A percentile compares a stretch with the other conserved stretches of the same genome.
Conservation (phyloP, 37 sponge, comb jelly and placozoan species). For the Dysidea cf. avara region DNA sequence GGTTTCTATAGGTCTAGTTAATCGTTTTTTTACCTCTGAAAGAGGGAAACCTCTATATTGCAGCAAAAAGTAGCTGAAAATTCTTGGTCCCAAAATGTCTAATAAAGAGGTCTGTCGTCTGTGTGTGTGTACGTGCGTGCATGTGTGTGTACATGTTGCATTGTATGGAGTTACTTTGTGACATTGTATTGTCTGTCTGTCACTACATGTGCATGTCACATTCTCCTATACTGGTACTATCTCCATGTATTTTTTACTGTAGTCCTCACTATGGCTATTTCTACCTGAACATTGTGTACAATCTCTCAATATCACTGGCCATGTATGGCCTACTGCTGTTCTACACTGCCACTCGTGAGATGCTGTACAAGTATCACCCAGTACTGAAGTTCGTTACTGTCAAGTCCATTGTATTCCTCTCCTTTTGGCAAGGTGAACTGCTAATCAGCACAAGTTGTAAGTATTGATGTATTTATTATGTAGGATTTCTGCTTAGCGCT, state of each 20-base stretch:
- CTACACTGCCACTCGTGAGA: constrained; percentile 82
- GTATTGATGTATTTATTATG: not conserved
- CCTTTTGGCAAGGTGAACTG: constrained; percentile 98
- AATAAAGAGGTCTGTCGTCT: too few species aligned
- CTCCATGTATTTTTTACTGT: constrained; percentile 9
- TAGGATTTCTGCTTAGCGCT: not conserved
- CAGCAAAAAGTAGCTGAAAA: too few species aligned
- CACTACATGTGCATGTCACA: too few species aligned
- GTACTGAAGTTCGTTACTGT: constrained; percentile 95
- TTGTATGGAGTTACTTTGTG: too few species aligned
- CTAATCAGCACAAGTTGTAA: not conserved
- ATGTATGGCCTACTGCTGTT: constrained; percentile 92
- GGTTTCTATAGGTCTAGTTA: too few species aligned
- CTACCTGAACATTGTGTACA: constrained; percentile 91
- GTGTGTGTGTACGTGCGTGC: too few species aligned
- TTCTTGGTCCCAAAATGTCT: too few species aligned
- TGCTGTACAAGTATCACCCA: constrained; percentile 83
- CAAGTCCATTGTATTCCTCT: constrained; percentile 88
- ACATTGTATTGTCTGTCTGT: too few species aligned
- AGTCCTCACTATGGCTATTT: constrained; percentile 82
- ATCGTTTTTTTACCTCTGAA: too few species aligned
- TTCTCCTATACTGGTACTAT: too few species aligned
- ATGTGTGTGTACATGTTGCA: too few species aligned
- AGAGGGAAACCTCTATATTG: too few species aligned
- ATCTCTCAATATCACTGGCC: constrained; percentile 89